Evolutionary conservation across 2,113 vertebrate genomes (phyloP), one percentile per base, ranked within the genome.

Genomic region (Sylvilagus bachmani): DNA sequence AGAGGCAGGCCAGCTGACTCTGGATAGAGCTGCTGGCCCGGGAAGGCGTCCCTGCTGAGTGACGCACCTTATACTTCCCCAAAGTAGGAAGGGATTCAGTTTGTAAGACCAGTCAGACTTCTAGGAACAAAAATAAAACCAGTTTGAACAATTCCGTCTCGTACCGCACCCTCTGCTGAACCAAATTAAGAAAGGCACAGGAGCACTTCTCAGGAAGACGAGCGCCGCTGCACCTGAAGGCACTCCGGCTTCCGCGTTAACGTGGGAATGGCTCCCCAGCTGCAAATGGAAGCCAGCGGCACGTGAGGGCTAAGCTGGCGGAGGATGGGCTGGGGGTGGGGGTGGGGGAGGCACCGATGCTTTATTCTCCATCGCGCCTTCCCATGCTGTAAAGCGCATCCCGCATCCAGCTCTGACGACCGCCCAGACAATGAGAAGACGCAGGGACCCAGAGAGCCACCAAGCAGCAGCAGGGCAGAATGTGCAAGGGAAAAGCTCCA

Each of bases 51-150:
- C 90, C 78, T 19, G 70, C 55, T 89, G 88, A 87, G 86, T 70
- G 93, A 86, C 27, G 79, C 25, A 71, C 61, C 74, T 80, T 82
- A 22, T 2, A 62, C 88, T 95, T 94, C 89, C 80, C 88, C 93
- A 86, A 94, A 29, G 78, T 55, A 80, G 38, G 66, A 92, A 94
- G 89, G 77, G 77, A 96, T 95, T 96, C 96, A 79, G 93, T 93
- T 95, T 96, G 82, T 96, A 93, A 97, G 96, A 96, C 69, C 66
- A 93, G 93, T 96, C 95, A 73, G 90, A 95, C 93, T 94, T 93
- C 97, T 95, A 89, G 96, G 96, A 92, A 89, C 91, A 92, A 93
- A 96, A 97, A 96, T 93, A 96, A 96, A 93, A 80, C 88, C 90
- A 91, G 86, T 93, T 80, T 93, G 95, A 97, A 95, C 66, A 62